These are phyloP conservation scores for Amitus sp. DNA, from an alignment of 2,888 invertebrate species.

Conservation along the genomic window DNA sequence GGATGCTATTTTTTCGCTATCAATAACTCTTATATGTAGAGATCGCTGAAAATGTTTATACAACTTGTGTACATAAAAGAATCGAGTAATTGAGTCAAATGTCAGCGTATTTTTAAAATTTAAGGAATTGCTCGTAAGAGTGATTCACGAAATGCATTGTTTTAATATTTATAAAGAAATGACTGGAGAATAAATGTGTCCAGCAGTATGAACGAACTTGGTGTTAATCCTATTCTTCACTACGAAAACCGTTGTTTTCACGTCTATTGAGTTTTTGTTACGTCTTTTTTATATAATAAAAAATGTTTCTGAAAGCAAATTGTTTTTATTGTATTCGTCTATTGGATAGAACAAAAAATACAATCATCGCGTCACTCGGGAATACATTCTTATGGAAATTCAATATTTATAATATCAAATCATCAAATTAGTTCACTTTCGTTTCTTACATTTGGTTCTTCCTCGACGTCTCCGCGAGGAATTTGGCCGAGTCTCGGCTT, in stretches of 20 bases:
- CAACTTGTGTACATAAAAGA: slow-evolving; percentile 12
- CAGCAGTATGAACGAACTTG: slow-evolving; percentile 42
- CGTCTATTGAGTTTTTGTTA: slow-evolving; percentile 14
- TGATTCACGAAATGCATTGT: no score
- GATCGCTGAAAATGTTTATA: slow-evolving; percentile 27
- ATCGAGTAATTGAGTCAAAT: slow-evolving; percentile 27
- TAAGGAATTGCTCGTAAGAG: slow-evolving; percentile 50
- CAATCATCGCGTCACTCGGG: no score
- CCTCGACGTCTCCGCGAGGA: slow-evolving; percentile 63
- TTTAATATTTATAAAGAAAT: slow-evolving; percentile 54
- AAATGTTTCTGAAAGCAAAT: no score
- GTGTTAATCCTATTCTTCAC: slow-evolving; percentile 12
- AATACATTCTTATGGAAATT: no score
- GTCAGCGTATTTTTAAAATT: slow-evolving; percentile 37
- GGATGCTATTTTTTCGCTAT: slow-evolving; percentile 38
- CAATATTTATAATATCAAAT: no score
- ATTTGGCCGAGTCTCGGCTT: slow-evolving; percentile 61
- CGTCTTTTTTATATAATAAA: slow-evolving; percentile 16
- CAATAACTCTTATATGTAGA: slow-evolving; percentile 37
- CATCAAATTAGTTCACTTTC: slow-evolving; percentile 63
- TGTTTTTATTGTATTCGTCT: no score
- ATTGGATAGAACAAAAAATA: no score
- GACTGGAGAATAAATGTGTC: slow-evolving; percentile 57
- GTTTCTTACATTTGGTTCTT: slow-evolving; percentile 65
- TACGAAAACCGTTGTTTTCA: not conserved